Conservation (phyloP, 2,888 invertebrate genomes). For the Brachynemurus nebulosus region DNA sequence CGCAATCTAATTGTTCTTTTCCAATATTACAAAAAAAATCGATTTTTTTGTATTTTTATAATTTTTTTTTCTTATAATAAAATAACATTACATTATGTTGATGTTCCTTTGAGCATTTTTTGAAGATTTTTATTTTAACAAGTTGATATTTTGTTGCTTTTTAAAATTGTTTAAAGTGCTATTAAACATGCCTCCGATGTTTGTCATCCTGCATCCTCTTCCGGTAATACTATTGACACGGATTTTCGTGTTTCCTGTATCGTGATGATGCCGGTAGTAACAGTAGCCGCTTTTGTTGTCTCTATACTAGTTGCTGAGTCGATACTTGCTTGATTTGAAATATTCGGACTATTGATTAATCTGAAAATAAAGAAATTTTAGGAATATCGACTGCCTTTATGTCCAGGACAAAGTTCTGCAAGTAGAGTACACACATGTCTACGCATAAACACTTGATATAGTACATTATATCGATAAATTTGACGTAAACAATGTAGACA, state of each 20-base stretch:
- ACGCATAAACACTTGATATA: too few relatives aligned
- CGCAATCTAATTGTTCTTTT: too few relatives aligned
- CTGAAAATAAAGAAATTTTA: constrained; percentile 19
- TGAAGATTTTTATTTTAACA: too few relatives aligned
- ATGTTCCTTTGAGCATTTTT: too few relatives aligned
- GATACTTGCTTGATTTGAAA: constrained; percentile 29
- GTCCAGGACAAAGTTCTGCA: not conserved
- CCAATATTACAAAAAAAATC: too few relatives aligned
- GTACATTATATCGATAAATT: too few relatives aligned
- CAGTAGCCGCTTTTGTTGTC: constrained; percentile 2
- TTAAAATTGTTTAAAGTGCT: not conserved
- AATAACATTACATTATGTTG: too few relatives aligned
- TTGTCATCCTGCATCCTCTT: constrained; percentile 39
- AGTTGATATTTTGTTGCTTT: too few relatives aligned
- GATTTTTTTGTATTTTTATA: too few relatives aligned
- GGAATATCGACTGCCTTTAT: not conserved
- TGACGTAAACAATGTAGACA: too few relatives aligned
- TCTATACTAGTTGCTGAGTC: constrained; percentile 26
- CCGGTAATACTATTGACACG: constrained; percentile 43
- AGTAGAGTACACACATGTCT: too few relatives aligned
- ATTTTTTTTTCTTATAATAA: too few relatives aligned
- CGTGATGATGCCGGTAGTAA: constrained; percentile 10
- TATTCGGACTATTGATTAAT: constrained; percentile 27
- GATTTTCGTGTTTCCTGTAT: constrained; percentile 33
- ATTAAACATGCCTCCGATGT: not conserved